Evolutionary conservation across 2,888 invertebrate genomes (phyloP).

Genomic region (Phanerotoma sp.): DNA sequence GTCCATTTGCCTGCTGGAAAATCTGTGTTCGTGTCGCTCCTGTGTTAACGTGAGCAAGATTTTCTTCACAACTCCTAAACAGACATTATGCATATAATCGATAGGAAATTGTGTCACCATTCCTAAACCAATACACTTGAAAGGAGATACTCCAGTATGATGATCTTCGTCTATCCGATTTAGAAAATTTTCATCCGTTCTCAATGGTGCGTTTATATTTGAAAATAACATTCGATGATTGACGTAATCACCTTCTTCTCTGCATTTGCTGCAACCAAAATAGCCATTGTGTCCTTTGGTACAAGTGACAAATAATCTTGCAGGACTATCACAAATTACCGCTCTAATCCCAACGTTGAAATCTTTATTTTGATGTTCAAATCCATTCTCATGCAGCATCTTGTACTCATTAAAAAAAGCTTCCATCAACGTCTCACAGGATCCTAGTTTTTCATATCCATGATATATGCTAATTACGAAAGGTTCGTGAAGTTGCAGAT

Average conservation of each 20-base stretch:
- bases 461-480: slow-evolving; percentile 13
- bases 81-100: slow-evolving; percentile 40
- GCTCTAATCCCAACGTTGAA: not conserved
- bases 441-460: not conserved
- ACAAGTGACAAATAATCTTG: slow-evolving; percentile 1
- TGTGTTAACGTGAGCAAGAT: slow-evolving; percentile 6
- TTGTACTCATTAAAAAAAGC: slow-evolving; percentile 9
- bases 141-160: slow-evolving; percentile 21
- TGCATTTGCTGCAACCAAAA: slow-evolving; percentile 5
- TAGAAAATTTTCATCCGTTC: slow-evolving; percentile 8
- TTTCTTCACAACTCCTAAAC: slow-evolving; percentile 37
- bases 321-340: slow-evolving; percentile 7
- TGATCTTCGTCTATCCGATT: not conserved
- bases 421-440: not conserved
- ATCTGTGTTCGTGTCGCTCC: no score
- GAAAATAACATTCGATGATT: slow-evolving; percentile 12
- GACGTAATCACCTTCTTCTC: slow-evolving; percentile 2
- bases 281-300: slow-evolving; percentile 11
- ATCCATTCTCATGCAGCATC: not conserved
- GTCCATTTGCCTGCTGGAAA: not conserved
- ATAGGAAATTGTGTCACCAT: slow-evolving; percentile 38
- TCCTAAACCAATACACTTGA: slow-evolving; percentile 32
- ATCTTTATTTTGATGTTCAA: not conserved
- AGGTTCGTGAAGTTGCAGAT: not conserved
- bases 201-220: not conserved